These are phyloP conservation scores for Passer montanus DNA, from an alignment of 2,113 vertebrate genomes.

Conservation along the genomic window DNA sequence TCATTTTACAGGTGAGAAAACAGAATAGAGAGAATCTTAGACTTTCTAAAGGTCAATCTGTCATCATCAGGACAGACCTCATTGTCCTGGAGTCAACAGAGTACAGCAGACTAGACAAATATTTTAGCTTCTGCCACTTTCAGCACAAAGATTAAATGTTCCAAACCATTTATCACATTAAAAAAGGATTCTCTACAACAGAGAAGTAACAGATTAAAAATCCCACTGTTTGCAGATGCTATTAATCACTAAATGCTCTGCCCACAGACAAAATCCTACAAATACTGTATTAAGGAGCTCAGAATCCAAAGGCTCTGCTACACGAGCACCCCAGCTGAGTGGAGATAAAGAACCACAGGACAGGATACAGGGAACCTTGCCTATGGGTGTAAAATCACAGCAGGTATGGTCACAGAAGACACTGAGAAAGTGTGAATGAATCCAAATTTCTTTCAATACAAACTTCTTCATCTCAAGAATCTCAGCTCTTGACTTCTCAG, in stretches of 20 bases:
- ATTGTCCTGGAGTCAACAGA: neutral
- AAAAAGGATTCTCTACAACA: neutral
- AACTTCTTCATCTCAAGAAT: neutral
- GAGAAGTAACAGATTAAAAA: neutral
- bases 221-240: neutral
- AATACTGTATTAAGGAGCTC: neutral
- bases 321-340: accelerated
- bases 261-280: neutral
- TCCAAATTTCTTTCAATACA: neutral
- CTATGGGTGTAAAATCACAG: neutral
- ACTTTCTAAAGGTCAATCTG: neutral
- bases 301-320: neutral
- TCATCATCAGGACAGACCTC: neutral
- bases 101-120: neutral
- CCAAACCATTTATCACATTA: neutral
- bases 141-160: neutral
- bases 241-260: neutral
- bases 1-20: constrained; percentile 1
- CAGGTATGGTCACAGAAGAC: neutral
- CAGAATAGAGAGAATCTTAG: neutral
- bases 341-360: neutral
- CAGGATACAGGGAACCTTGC: neutral
- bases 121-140: neutral
- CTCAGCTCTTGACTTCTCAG: neutral
- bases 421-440: neutral